These are phyloP conservation scores for Tangachromis dhanisi DNA, from an alignment of 2,113 vertebrate genomes.

Conservation along the genomic window DNA sequence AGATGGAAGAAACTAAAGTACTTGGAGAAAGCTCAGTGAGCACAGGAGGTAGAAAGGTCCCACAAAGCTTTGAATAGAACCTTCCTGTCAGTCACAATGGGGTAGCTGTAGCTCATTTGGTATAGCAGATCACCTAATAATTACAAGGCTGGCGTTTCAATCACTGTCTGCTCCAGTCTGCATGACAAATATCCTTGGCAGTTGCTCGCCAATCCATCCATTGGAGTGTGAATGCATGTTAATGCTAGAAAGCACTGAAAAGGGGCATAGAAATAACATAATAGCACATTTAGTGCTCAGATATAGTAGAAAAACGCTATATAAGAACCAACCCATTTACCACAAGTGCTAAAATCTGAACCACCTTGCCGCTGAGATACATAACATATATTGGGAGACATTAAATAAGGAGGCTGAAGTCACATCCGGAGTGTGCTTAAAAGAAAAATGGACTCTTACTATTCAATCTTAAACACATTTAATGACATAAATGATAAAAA, in stretches of 20 bases:
- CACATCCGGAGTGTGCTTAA: not conserved
- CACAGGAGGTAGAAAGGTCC: not conserved
- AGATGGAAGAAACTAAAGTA: not conserved
- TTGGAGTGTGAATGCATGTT: not conserved
- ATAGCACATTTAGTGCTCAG: not conserved
- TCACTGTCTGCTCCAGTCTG: not conserved
- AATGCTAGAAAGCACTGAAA: not conserved
- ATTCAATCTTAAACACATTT: not conserved
- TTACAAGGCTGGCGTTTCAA: not conserved
- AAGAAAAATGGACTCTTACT: not conserved
- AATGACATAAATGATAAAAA: not conserved
- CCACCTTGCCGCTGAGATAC: not conserved
- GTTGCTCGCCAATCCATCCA: not conserved
- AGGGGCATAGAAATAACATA: not conserved
- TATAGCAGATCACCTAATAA: not conserved
- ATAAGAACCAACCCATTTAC: not conserved
- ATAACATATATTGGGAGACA: rapidly evolving
- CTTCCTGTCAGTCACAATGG: not conserved
- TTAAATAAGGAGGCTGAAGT: not conserved
- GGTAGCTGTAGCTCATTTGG: not conserved
- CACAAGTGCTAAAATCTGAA: not conserved
- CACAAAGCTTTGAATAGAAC: not conserved
- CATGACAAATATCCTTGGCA: not conserved
- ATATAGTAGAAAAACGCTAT: rapidly evolving
- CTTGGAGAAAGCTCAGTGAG: not conserved